Evolutionary conservation across 2,797 vertebrate species (phyloP), one percentile per base, ranked within the genome.

Genomic region (Malurus leucopterus): DNA sequence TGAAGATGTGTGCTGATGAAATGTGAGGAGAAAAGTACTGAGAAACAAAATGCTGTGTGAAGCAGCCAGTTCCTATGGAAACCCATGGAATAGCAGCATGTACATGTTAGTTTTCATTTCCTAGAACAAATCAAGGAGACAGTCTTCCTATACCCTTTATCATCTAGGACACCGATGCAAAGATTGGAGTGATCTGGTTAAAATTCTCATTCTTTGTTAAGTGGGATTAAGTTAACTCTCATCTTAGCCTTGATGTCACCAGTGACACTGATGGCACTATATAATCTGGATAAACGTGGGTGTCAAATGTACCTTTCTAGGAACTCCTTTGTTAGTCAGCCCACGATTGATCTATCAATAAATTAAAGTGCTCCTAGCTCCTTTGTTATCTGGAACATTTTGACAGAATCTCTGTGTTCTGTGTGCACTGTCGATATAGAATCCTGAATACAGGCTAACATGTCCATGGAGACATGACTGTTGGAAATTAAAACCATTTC

Each of bases 261-360:
- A 84, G 50, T 78, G 70, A 81, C 73, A 81, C 76, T 81, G 84
- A 93, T 75, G 49, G 73, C 67, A 93, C 54, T 73, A 62, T 26
- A 9, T 68, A 82, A 92, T 50, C 54, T 87, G 73, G 38, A 81
- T 72, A 61, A 82, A 93, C 3, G 90, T 88, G 80, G 90, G 75
- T 92, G 90, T 80, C 80, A 89, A 93, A 84, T 64, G 49, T 73
- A 89, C 58, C 49, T 77, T 75, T 78, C 77, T 55, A 91, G 89
- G 75, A 83, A 68, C 40, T 76, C 69, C 92, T 96, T 96, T 97
- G 89, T 95, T 93, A 92, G 87, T 76, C 93, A 93, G 91, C 95
- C 95, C 90, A 96, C 91, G 30, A 70, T 43, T 23, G 61, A 85
- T 68, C 95, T 88, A 85, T 91, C 92, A 95, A 91, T 95, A 84